Base-by-base conservation (phyloP, 1,140 invertebrate species). In the Drosophila insularis region DNA sequence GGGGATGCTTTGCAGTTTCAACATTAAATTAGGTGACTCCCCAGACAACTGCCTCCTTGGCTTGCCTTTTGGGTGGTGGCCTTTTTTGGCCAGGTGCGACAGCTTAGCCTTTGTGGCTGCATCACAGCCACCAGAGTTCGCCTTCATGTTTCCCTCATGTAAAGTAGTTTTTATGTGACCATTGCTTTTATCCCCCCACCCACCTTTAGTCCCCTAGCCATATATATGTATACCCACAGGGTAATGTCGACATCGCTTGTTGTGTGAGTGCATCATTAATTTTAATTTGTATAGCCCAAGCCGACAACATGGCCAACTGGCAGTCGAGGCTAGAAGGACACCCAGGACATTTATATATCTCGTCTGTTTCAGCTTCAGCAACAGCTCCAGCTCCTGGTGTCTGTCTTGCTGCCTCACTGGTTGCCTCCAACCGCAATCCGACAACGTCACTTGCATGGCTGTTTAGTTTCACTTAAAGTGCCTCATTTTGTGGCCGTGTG, bases 381-480 rank as follows among this genome's bases (percentile, higher is more conserved):
- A 14, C 68, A 4, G 17, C 40, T 55, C 17, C 14, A 17, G 11
- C 59, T 35, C 1, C 55, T 56, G 63, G 72, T 60, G 27, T 27
- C 27, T 27, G 27, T 27, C 27, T 27, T 5, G 4, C 23, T 27
- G 27, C 27, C 27, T 27, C 27, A 27, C 27, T 27, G 32, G 60
- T 37, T 50, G 43, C 13, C 35, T 43, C 61, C 64, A 74, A 79
- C 82, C 82, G 64, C 82, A 87, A 86, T 81, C 82, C 75, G 82
- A 86, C 78, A 87, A 75, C 79, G 82, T 87, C 82, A 86, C 82
- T 86, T 81, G 78, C 82, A 86, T 81, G 74, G 82, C 82, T 87
- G 82, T 86, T 86, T 87, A 86, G 82, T 86, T 86, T 86, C 82
- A 86, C 82, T 86, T 86, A 87, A 79, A 86, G 82, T 87, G 76